Conservation (phyloP, 2,113 vertebrate species). For the Thamnaconus septentrionalis region DNA sequence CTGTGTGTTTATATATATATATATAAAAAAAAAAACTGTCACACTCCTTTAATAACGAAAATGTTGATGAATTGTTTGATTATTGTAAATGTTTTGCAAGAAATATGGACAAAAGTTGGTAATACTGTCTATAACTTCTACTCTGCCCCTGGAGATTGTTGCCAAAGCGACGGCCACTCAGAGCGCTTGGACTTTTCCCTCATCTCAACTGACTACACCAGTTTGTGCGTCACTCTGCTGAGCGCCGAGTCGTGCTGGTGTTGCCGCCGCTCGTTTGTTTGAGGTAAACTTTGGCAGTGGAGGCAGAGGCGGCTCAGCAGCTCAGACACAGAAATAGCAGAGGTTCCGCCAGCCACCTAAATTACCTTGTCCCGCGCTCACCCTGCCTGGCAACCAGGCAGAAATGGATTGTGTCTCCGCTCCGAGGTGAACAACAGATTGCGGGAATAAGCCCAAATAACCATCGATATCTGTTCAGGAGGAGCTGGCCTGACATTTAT, state of each 20-base stretch:
- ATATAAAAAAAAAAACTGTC: too few relatives aligned
- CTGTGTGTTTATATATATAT: too few relatives aligned
- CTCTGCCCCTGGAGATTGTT: slow-evolving; percentile 17
- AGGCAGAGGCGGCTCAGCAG: slow-evolving; percentile 35
- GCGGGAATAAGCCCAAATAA: slow-evolving; percentile 63
- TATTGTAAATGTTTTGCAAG: slow-evolving; percentile 7
- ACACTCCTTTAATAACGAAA: not conserved
- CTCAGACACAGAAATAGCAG: slow-evolving; percentile 47
- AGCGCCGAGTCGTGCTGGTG: slow-evolving; percentile 8
- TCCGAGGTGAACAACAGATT: slow-evolving; percentile 62
- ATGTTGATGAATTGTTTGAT: slow-evolving; percentile 14
- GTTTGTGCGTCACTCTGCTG: slow-evolving; percentile 20
- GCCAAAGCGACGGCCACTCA: slow-evolving; percentile 13
- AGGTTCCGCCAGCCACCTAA: slow-evolving; percentile 46
- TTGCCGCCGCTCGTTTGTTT: slow-evolving; percentile 32
- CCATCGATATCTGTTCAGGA: slow-evolving; percentile 53
- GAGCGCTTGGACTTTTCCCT: slow-evolving; percentile 21
- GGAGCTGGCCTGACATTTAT: slow-evolving; percentile 54
- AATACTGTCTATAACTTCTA: too few relatives aligned
- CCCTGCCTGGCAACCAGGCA: slow-evolving; percentile 45
- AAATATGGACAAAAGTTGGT: slow-evolving; percentile 30
- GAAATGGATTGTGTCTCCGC: slow-evolving; percentile 64
- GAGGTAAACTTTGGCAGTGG: slow-evolving; percentile 56
- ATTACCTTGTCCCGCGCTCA: slow-evolving; percentile 58
- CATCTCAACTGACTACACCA: slow-evolving; percentile 21